Evolutionary conservation across 2,113 vertebrate genomes (phyloP).

Genomic region (Sclerurus mexicanus): DNA sequence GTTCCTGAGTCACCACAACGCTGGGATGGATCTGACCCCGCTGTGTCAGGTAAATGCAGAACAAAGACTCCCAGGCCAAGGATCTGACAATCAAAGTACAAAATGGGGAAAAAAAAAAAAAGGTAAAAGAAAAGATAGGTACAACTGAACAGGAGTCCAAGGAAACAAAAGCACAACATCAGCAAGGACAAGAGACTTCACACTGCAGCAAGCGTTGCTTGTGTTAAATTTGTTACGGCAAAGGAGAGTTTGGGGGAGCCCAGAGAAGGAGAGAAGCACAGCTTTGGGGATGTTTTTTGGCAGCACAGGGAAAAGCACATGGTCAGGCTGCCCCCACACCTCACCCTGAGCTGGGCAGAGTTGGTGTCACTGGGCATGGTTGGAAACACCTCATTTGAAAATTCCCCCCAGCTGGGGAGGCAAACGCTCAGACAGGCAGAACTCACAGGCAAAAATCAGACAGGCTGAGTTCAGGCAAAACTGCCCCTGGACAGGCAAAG

Average conservation of each 20-base stretch:
- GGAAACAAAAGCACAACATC: neutral
- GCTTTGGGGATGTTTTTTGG: neutral
- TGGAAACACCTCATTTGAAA: accelerated
- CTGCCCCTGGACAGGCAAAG: neutral
- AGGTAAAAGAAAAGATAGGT: neutral
- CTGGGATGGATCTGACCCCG: neutral
- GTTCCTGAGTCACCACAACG: neutral
- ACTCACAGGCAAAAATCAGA: neutral
- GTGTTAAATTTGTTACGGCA: neutral
- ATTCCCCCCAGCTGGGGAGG: neutral
- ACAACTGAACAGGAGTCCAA: neutral
- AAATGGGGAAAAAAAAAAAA: neutral
- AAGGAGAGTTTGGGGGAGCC: neutral
- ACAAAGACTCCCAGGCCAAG: neutral
- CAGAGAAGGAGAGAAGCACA: neutral
- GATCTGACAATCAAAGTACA: neutral
- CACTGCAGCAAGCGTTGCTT: neutral
- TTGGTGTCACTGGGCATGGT: neutral
- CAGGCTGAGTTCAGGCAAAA: neutral
- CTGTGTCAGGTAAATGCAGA: neutral
- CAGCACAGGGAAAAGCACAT: neutral
- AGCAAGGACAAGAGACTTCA: neutral
- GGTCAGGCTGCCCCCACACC: neutral
- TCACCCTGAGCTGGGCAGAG: neutral
- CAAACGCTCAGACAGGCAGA: accelerated